phyloP scores from a whole-genome alignment of 1,140 invertebrate species.

The Cotesia vestalis region DNA sequence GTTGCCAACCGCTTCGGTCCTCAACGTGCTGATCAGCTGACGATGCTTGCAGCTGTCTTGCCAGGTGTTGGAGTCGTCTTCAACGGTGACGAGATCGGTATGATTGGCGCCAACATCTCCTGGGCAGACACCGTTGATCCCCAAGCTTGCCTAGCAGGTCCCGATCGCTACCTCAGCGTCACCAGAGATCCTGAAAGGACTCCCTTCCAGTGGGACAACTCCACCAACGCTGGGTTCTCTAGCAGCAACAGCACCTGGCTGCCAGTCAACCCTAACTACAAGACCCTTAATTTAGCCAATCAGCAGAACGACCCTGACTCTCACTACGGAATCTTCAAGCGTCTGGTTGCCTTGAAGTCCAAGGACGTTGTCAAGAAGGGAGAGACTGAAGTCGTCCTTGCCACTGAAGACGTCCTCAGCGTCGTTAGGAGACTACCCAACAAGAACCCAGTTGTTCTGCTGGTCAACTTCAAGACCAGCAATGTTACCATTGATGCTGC shows the following conservation, averaged over 20 bases:
- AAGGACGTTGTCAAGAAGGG: conserved; percentile 76
- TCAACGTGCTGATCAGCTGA: conserved; percentile 72
- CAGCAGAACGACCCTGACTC: conserved; percentile 55
- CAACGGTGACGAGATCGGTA: conserved; percentile 82
- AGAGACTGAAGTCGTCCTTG: conserved; percentile 41
- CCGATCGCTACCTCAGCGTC: conserved; percentile 55
- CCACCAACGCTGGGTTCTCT: conserved; percentile 66
- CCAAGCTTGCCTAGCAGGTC: conserved; percentile 61
- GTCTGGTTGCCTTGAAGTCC: conserved; percentile 67
- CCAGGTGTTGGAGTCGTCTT: conserved; percentile 79
- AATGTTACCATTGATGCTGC: conserved; percentile 42
- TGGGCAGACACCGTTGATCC: conserved; percentile 66
- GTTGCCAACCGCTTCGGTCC: conserved; percentile 65
- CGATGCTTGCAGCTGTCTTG: conserved; percentile 75
- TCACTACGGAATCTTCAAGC: conserved; percentile 65
- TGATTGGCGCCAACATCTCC: conserved; percentile 69
- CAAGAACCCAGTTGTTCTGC: conserved; percentile 13
- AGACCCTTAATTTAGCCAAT: conserved; percentile 64
- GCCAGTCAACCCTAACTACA: conserved; percentile 70
- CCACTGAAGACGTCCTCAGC: conserved; percentile 56
- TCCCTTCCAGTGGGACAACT: conserved; percentile 72
- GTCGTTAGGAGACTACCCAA: conserved; percentile 35
- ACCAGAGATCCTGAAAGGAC: conserved; percentile 69
- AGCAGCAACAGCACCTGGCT: conserved; percentile 69
- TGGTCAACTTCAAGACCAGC: conserved; percentile 44